Percentiles rank a stretch among this genome's conserved stretches.
Evolutionary conservation across 2,113 vertebrate species (phyloP).

Genomic region (Lophura nycthemera): DNA sequence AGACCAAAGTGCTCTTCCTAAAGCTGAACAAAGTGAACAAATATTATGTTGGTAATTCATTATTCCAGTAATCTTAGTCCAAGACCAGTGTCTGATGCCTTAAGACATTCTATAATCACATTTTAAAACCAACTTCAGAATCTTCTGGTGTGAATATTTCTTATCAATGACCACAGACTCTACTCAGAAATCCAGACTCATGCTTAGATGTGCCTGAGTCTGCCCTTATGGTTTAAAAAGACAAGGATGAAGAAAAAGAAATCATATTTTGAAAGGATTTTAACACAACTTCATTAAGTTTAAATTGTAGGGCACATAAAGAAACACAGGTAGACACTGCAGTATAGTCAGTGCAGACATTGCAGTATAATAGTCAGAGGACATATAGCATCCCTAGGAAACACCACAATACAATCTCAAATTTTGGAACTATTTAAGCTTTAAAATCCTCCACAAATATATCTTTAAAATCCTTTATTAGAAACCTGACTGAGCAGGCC

Average conservation of each 20-base stretch:
- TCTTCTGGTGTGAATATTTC: not conserved
- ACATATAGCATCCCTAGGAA: not conserved
- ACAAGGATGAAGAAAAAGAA: not conserved
- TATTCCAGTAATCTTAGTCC: not conserved
- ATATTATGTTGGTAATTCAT: not conserved
- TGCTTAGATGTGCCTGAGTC: not conserved
- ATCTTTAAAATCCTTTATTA: conserved; percentile 29
- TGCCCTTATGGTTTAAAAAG: not conserved
- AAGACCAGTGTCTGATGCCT: not conserved
- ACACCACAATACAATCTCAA: not conserved
- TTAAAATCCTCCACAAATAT: not conserved
- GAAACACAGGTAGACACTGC: not conserved
- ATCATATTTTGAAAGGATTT: not conserved
- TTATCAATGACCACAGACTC: not conserved
- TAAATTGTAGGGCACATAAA: not conserved
- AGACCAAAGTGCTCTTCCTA: not conserved
- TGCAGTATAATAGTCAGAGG: not conserved
- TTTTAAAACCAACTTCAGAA: not conserved
- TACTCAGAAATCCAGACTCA: not conserved
- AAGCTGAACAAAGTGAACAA: not conserved
- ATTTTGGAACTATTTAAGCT: not conserved
- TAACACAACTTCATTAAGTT: not conserved
- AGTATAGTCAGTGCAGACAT: too few species aligned
- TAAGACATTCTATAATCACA: not conserved
- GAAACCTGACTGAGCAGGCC: not conserved